Base-by-base conservation (phyloP, 2,888 invertebrate species). In the Microchrysa polita region DNA sequence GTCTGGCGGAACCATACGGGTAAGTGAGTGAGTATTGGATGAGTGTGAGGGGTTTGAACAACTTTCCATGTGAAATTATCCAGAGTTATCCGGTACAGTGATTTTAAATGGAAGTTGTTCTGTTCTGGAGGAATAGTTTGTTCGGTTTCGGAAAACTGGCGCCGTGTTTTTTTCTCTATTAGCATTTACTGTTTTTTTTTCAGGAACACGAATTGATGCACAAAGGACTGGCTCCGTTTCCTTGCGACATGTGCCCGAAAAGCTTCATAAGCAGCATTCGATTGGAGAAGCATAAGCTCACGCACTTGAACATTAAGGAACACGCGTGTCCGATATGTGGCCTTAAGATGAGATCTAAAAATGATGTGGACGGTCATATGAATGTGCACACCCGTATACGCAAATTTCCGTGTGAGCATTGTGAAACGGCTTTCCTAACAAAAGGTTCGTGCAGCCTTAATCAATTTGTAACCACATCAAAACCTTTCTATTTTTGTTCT, bases 181-280 rank as follows among this genome's bases (percentile, higher is more conserved):
- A n/a, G n/a, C n/a, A n/a, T n/a, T n/a, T n/a, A n/a, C n/a, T n/a
- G n/a, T n/a, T n/a, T 27, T 44, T 23, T 23, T 67, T 53, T 44
- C 67, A 73, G 73, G 63, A 73, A 34, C 73, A 73, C 20, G 55
- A 55, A 34, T 53, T 63, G 53, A 63, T 65, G 55, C 73, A 73
- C 22, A 59, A 34, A 16, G 73, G 73, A 7, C 40, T 52, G 53
- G 53, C 20, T 34, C 73, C 73, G 34, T 63, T 52, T 63, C 40
- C 22, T 14, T 73, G 73, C 34, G 65, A 53, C 27, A 22, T 53
- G 40, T 73, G 73, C 53, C 55, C 73, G 23, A 63, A 63, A 52
- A 59, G 18, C 4, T 73, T 73, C 53, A 52, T 22, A 9, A 65
- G 52, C n/a, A 40, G 52, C 7, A 55, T 65, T 55, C 52, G 52